These are phyloP conservation scores for Prionace glauca DNA, from an alignment of 2,797 vertebrate species.

Conservation along the genomic window DNA sequence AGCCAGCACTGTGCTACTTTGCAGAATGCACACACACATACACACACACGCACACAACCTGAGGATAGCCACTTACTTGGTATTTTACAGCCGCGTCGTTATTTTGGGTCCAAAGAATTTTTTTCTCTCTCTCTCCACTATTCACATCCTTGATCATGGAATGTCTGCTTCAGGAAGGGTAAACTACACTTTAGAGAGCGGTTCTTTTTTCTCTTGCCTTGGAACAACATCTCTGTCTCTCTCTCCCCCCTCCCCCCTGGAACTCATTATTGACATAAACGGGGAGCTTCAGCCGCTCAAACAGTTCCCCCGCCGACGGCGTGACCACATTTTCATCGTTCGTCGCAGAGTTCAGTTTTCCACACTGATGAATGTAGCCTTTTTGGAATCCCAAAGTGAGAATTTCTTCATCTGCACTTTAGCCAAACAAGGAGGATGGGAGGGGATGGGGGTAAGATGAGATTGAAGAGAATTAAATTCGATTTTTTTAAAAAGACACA, in stretches of 20 bases:
- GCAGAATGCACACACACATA: background rate
- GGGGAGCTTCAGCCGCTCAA: background rate
- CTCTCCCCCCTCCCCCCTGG: background rate
- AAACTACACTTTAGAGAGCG: background rate
- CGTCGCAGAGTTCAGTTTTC: background rate
- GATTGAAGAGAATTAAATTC: background rate
- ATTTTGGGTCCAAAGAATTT: background rate
- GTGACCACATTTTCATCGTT: background rate
- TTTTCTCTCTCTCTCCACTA: background rate
- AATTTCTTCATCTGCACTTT: background rate
- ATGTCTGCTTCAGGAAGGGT: background rate
- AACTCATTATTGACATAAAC: background rate
- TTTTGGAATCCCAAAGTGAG: background rate
- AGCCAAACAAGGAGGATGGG: background rate
- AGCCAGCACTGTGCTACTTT: background rate
- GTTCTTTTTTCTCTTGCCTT: background rate
- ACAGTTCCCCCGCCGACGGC: background rate
- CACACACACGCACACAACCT: background rate
- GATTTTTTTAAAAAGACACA: background rate
- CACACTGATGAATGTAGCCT: background rate
- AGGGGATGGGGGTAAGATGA: background rate
- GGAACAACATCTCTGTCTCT: background rate
- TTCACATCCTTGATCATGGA: background rate
- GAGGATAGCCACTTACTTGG: conserved; percentile 26
- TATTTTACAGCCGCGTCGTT: conserved; percentile 9